phyloP scores from a whole-genome alignment of 2,113 vertebrate genomes.

The Crotalus viridis region DNA sequence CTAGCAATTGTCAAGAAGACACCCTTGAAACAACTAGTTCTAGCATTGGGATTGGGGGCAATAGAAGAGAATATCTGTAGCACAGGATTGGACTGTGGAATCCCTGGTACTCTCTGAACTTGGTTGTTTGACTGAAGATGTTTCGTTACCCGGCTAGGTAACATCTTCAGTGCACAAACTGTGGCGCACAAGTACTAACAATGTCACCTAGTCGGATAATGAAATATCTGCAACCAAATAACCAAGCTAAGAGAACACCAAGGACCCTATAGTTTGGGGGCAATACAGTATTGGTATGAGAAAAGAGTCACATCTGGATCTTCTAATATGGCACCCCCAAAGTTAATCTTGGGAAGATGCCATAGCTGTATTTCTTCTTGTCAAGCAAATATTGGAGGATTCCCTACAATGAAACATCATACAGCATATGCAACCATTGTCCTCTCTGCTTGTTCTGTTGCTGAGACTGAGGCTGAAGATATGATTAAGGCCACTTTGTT shows the following conservation, averaged over 20 bases:
- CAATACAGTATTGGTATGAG: background rate
- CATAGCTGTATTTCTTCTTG: constrained; percentile 8
- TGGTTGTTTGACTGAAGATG: too few relatives aligned
- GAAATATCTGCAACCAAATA: too few relatives aligned
- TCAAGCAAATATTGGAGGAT: constrained; percentile 2
- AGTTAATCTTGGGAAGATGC: background rate
- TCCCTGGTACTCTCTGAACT: too few relatives aligned
- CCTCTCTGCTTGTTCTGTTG: background rate
- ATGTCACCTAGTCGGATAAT: too few relatives aligned
- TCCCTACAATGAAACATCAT: background rate
- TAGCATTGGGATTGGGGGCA: background rate
- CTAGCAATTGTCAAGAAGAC: background rate
- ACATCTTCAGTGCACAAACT: too few relatives aligned
- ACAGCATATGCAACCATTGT: constrained; percentile 13
- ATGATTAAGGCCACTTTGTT: constrained; percentile 40
- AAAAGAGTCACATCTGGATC: background rate
- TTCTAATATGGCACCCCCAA: background rate
- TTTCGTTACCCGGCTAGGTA: too few relatives aligned
- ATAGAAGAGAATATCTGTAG: background rate
- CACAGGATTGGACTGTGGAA: too few relatives aligned
- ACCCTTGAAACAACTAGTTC: background rate
- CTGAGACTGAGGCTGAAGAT: constrained; percentile 31
- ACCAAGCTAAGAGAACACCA: too few relatives aligned
- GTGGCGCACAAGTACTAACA: too few relatives aligned
- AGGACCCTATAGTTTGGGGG: too few relatives aligned